Base-by-base conservation (phyloP, 1,140 invertebrate genomes). In the Drosophila funebris region DNA sequence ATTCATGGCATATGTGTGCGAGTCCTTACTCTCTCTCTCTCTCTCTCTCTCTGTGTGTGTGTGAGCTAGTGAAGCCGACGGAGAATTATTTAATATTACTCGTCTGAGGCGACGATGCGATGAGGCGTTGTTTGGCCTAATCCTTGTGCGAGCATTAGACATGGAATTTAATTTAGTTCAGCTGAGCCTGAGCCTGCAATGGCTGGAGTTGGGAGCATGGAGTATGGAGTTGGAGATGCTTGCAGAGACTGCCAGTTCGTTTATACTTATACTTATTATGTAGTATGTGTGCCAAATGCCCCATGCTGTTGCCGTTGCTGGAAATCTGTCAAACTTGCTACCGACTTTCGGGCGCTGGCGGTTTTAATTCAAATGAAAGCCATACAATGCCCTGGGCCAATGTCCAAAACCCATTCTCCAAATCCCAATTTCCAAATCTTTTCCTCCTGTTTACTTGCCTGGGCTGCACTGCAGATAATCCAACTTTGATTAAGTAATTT, bases 401-500 rank as follows among this genome's bases (percentile, higher is more conserved):
- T 22, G 13, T 39, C 31, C 31, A 43, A 13, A 9, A 22, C 18
- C 18, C 29, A 44, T 18, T 46, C 27, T 33, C 41, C 53, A 70
- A 14, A n/a, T n/a, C n/a, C n/a, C n/a, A n/a, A n/a, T n/a, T 22
- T 29, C 18, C 13, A 16, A 37, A 20, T 39, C 13, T n/a, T 18
- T 27, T 63, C 31, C 56, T n/a, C 22, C 60, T 80, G 67, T 79
- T 79, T 76, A 66, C 76, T 81, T 50, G 44, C 58, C 52, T 63
- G 74, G 44, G 52, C 18, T 64, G 69, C 50, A 46, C 24, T 56
- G 61, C 63, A 83, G 83, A 88, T 88, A 88, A 88, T 88, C 83
- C 83, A 88, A 88, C 83, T 88, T 88, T 88, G 83, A 88, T 88
- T 88, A 88, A 88, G 83, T 79, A 88, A 89, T 88, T 83, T 83